phyloP scores from a whole-genome alignment of 2,113 vertebrate genomes.

The Rhea pennata region DNA sequence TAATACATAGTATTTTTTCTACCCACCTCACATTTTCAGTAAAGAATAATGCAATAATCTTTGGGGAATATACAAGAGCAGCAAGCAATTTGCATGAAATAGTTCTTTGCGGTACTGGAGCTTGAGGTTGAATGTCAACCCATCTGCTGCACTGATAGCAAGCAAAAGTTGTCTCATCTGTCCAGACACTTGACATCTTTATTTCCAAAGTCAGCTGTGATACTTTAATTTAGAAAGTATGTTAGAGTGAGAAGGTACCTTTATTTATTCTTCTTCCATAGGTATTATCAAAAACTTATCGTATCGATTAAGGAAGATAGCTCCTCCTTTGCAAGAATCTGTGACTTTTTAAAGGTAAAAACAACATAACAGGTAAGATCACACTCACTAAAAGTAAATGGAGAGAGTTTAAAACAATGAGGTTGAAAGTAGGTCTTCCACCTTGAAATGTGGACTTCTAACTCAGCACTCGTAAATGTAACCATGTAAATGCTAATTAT shows the following conservation, averaged over 20 bases:
- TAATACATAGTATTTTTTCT: not conserved
- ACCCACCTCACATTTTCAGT: not conserved
- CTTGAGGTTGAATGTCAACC: not conserved
- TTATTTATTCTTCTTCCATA: not conserved
- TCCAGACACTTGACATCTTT: not conserved
- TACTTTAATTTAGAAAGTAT: not conserved
- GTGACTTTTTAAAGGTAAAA: not conserved
- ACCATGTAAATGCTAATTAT: not conserved
- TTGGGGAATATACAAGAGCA: not conserved
- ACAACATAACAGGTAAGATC: too few relatives aligned
- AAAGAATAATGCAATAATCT: not conserved
- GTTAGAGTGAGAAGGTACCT: accelerated
- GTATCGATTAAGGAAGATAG: not conserved
- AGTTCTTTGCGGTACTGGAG: not conserved
- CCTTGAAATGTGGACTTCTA: not conserved
- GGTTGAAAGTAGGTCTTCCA: not conserved
- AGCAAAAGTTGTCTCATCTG: not conserved
- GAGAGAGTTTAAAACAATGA: not conserved
- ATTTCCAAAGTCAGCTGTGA: not conserved
- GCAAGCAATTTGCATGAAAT: not conserved
- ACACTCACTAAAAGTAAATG: not conserved
- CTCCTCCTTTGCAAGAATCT: not conserved
- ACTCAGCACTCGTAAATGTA: not conserved
- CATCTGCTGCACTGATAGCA: not conserved
- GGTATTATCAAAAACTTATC: not conserved